Conservation (phyloP, 2,797 vertebrate genomes). For the Amazona ochrocephala region DNA sequence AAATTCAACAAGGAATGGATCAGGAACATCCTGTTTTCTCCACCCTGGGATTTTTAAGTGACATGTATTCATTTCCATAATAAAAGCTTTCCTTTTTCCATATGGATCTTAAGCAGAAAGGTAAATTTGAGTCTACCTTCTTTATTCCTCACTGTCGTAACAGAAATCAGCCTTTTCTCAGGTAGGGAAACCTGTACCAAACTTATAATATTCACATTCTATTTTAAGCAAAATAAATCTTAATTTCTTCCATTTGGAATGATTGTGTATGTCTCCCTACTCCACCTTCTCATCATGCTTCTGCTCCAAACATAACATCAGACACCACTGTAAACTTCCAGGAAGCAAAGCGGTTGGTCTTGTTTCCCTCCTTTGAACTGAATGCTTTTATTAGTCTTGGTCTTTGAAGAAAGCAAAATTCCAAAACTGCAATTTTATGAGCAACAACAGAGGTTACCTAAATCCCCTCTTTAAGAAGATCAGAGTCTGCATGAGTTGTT, state of each 20-base stretch:
- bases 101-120: background rate
- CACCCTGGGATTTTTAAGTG: background rate
- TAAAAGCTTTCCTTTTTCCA: background rate
- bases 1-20: background rate
- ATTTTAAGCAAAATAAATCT: background rate
- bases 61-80: background rate
- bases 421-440: background rate
- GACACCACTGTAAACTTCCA: background rate
- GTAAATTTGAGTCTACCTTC: background rate
- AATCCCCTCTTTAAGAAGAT: background rate
- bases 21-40: background rate
- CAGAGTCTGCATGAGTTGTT: background rate
- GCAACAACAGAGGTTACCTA: background rate
- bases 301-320: background rate
- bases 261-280: background rate
- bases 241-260: background rate
- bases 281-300: background rate
- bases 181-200: background rate
- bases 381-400: background rate
- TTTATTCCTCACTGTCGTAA: background rate
- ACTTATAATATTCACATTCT: background rate
- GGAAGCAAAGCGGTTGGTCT: background rate
- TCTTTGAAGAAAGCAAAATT: background rate
- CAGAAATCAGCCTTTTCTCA: background rate
- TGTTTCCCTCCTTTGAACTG: background rate